Conservation (phyloP, 2,888 invertebrate species). For the Cylindroiulus punctatus region DNA sequence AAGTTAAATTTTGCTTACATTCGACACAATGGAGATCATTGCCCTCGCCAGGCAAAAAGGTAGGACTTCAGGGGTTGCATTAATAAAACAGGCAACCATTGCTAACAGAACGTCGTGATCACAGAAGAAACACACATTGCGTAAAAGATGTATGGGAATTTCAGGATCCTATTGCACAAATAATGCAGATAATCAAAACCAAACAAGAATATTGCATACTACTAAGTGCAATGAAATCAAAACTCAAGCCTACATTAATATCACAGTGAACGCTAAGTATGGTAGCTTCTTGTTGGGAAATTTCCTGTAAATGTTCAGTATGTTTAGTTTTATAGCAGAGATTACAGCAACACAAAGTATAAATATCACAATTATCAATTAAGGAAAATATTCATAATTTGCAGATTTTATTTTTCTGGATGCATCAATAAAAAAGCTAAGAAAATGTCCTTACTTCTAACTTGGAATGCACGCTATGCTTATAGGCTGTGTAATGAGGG, state of each 20-base stretch:
- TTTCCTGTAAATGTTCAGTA: constrained; percentile 71
- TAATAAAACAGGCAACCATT: constrained; percentile 86
- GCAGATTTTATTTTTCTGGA: too few species aligned
- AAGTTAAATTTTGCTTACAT: constrained; percentile 67
- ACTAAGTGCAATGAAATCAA: neutral
- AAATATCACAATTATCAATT: too few species aligned
- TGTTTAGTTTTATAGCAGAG: neutral
- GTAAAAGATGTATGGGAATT: constrained; percentile 86
- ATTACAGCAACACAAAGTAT: too few species aligned
- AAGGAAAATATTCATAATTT: too few species aligned
- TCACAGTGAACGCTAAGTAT: constrained; percentile 85
- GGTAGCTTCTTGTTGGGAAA: constrained; percentile 85
- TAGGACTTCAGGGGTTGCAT: constrained; percentile 76
- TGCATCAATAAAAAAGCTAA: neutral
- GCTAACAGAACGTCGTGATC: constrained; percentile 88
- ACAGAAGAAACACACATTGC: constrained; percentile 94
- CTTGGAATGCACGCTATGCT: constrained; percentile 82
- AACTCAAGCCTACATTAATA: constrained; percentile 68
- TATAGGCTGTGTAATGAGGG: constrained; percentile 77
- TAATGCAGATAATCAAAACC: neutral
- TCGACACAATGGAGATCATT: constrained; percentile 89
- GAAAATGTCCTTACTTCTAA: constrained; percentile 69
- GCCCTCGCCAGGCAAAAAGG: constrained; percentile 91
- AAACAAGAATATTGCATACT: neutral
- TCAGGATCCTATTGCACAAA: constrained; percentile 80